Percentiles rank a stretch among this genome's conserved stretches.
These are phyloP conservation scores for Limenitis camilla DNA, from an alignment of 2,888 invertebrate species.

Conservation along the genomic window DNA sequence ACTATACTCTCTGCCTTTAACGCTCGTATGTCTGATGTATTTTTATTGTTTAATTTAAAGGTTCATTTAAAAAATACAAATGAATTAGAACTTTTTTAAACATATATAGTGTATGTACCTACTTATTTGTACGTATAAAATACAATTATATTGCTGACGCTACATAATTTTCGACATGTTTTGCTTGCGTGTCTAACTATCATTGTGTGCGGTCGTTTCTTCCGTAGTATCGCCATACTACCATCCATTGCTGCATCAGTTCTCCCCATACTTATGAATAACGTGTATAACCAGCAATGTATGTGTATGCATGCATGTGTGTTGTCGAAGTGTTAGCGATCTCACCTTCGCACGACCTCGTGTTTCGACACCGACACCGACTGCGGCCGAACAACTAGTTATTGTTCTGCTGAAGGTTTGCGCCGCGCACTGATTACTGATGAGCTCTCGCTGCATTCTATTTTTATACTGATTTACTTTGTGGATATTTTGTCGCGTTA, in stretches of 20 bases:
- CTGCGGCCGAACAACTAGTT: slow-evolving; percentile 56
- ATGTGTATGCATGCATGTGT: slow-evolving; percentile 14
- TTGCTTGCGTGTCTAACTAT: slow-evolving; percentile 58
- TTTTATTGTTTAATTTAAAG: no score
- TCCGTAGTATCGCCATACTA: not conserved
- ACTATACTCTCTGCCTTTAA: no score
- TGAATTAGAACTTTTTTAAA: no score
- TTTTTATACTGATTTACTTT: slow-evolving; percentile 40
- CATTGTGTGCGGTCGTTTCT: slow-evolving; percentile 35
- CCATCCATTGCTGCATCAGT: slow-evolving; percentile 11
- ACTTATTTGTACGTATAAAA: no score
- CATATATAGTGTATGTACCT: no score
- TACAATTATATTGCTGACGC: slow-evolving; percentile 34
- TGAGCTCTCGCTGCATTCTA: slow-evolving; percentile 50
- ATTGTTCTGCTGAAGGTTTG: slow-evolving; percentile 67
- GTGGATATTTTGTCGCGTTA: not conserved
- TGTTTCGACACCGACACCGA: slow-evolving; percentile 65
- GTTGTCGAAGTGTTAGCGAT: slow-evolving; percentile 59
- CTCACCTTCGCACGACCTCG: slow-evolving; percentile 73
- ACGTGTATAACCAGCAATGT: slow-evolving; percentile 1
- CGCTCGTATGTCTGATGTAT: no score
- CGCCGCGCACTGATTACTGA: slow-evolving; percentile 63
- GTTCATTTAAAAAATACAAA: no score
- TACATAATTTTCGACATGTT: slow-evolving; percentile 60
- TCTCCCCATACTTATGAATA: not conserved